Base-by-base conservation (phyloP, 23 tunicate species). In the Oikopleura dioica region DNA sequence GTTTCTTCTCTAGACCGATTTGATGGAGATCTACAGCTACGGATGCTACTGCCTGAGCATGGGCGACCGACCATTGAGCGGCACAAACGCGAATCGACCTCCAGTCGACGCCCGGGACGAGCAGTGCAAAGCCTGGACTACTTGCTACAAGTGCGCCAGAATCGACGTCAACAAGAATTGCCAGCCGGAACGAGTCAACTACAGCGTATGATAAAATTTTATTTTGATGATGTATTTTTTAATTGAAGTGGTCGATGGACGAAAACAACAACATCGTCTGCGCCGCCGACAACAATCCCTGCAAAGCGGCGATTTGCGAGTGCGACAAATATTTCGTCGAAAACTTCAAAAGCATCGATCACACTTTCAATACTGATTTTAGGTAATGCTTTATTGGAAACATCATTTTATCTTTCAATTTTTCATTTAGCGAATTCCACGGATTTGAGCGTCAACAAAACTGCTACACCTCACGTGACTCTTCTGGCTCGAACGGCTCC, bases 241-340 rank as follows among this genome's bases (percentile, higher is more conserved):
- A n/a, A n/a, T n/a, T n/a, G n/a, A n/a, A n/a, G n/a, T n/a, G n/a
- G n/a, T n/a, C n/a, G n/a, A n/a, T n/a, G n/a, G n/a, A n/a, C n/a
- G n/a, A n/a, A n/a, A n/a, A n/a, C n/a, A n/a, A n/a, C n/a, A n/a
- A n/a, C n/a, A n/a, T n/a, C n/a, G n/a, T n/a, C n/a, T n/a, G n/a
- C n/a, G n/a, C n/a, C n/a, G n/a, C n/a, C n/a, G n/a, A n/a, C n/a
- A n/a, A n/a, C n/a, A n/a, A n/a, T n/a, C n/a, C n/a, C n/a, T 63
- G 72, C 33, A 63, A 63, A 28, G 30, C 30, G 5, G 72, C 72
- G 30, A 63, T 63, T 63, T 63, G 72, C 72, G 72, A 63, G 33
- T 63, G 72, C 72, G 72, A 63, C 26, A 63, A 63, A 31, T 12
- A 63, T 16, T 63, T 63, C 33, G 72, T 63, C 5, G 33, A 16